Conservation (phyloP, 2,113 vertebrate genomes). For the Otus sunia region DNA sequence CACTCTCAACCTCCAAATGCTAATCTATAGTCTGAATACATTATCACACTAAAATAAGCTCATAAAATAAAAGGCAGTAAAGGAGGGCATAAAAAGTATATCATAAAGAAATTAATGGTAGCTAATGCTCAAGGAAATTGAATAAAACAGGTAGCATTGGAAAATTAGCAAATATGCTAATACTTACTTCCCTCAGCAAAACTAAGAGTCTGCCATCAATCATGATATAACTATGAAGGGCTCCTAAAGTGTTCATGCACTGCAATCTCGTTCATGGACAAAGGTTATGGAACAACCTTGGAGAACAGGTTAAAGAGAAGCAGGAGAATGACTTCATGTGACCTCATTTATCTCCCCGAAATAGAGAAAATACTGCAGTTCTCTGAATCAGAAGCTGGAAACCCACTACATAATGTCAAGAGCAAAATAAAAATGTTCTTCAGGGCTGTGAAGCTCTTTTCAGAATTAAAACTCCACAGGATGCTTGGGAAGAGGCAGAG, state of each 20-base stretch:
- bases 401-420: background rate
- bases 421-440: background rate
- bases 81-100: background rate
- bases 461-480: background rate
- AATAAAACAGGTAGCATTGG: background rate
- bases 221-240: background rate
- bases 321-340: background rate
- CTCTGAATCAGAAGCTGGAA: background rate
- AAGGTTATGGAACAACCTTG: background rate
- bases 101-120: background rate
- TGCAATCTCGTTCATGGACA: background rate
- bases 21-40: background rate
- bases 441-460: background rate
- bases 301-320: background rate
- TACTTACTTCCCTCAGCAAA: background rate
- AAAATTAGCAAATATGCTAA: background rate
- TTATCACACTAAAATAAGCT: background rate
- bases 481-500: background rate
- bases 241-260: background rate
- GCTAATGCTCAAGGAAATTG: background rate
- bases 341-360: background rate
- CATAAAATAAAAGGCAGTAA: background rate
- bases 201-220: background rate
- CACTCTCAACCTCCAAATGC: background rate
- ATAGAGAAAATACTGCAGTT: background rate